Base-by-base conservation (phyloP, 2,888 invertebrate species). In the Bombylius discolor region DNA sequence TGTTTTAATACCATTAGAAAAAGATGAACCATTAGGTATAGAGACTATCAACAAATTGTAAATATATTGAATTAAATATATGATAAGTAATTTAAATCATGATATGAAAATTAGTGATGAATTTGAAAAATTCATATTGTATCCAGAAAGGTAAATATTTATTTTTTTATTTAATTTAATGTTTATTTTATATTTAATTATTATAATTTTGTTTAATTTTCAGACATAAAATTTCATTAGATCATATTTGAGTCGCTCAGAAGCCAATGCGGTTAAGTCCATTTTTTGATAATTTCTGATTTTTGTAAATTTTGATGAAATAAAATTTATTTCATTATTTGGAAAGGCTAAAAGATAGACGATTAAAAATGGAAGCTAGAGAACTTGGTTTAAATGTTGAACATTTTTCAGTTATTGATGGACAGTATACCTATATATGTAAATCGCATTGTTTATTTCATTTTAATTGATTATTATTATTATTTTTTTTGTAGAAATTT, bases 181-280 rank as follows among this genome's bases (percentile, higher is more conserved):
- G 5, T 49, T 12, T 23, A 33, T 42, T 47, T 57, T 14, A 8
- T 47, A 55, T 42, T n/a, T n/a, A n/a, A n/a, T n/a, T n/a, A n/a
- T n/a, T n/a, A n/a, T n/a, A n/a, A n/a, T n/a, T 49, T 54, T 8
- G 5, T n/a, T 52, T 13, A 47, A 48, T 56, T 63, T 62, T 5
- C 45, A 79, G 78, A 53, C 82, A 84, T 63, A 85, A 80, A 56
- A 74, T 89, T 47, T 83, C 82, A 0, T 81, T 91, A 61, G 85
- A 88, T 69, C 79, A 85, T 67, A 83, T 97, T 52, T 99, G 84
- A n/a, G n/a, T n/a, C n/a, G n/a, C n/a, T n/a, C n/a, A n/a, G n/a
- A n/a, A n/a, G n/a, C n/a, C n/a, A n/a, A n/a, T n/a, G n/a, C n/a
- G n/a, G n/a, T n/a, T n/a, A n/a, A n/a, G n/a, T n/a, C n/a, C n/a